Evolutionary conservation across 2,888 invertebrate species (phyloP), one percentile per base, ranked within the genome.

Genomic region (Diaphora mendica): DNA sequence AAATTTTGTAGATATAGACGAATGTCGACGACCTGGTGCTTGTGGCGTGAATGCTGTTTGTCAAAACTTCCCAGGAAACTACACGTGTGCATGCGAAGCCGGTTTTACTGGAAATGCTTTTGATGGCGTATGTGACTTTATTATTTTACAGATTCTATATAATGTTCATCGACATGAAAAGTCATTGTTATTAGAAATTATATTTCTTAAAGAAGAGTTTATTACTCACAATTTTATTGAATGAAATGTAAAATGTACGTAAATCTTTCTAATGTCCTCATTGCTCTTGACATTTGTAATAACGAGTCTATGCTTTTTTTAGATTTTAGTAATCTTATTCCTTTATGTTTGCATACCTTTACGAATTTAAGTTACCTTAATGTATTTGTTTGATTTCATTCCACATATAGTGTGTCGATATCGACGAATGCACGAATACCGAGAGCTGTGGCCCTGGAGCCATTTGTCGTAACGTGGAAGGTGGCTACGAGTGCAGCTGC

Each of bases 41-140:
- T 99, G 99, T 90, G 99, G 98, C 77, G 95, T 96, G 73, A 97
- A 98, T 88, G 97, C 99, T 64, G 89, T 97, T 72, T 99, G 99
- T 91, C 96, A 97, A 81, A 99, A 99, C 92, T 96, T 96, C 77
- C 97, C 97, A 73, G 99, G 99, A 89, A 99, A 98, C 93, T 98
- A 98, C 91, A 98, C 98, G 20, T 99, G 99, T 92, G 92, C 96
- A 71, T 99, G 99, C 93, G 97, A 97, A 82, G 96, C 97, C 81
- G 99, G 99, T 81, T 99, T 97, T 92, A 96, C 97, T 78, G 99
- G 99, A 91, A 98, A 98, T 95, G 98, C 99, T 76, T 95, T 95
- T 80, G 94, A 95, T 83, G 95, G 95, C 77, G 95, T 95, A 92
- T 92, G 94, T 83, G 20, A 30, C 73, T 68, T 68, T 13, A 59